A percentile compares a stretch with the other conserved stretches of the same genome.
These are phyloP conservation scores for Drosophila parthenogenetica DNA, from an alignment of 2,888 invertebrate species.

Conservation along the genomic window DNA sequence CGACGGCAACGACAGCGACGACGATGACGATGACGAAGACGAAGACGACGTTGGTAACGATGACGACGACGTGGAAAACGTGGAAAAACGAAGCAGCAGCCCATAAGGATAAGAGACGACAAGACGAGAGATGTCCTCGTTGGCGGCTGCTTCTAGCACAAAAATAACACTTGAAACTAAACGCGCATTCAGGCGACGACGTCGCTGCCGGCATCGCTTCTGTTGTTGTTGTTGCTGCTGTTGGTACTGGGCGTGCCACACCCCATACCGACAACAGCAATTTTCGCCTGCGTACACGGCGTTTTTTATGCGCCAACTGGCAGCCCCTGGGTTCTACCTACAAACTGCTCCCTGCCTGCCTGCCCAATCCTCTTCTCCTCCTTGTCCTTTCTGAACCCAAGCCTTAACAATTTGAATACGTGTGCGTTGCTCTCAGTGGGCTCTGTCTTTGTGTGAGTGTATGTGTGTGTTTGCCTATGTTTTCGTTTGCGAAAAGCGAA, in stretches of 20 bases:
- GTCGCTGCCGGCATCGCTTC: conserved; percentile 41
- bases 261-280: conserved; percentile 55
- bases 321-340: conserved; percentile 50
- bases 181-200: conserved; percentile 74
- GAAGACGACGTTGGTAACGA: conserved; percentile 41
- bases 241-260: conserved; percentile 52
- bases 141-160: conserved; percentile 73
- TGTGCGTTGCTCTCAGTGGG: conserved; percentile 46
- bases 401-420: conserved; percentile 68
- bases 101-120: conserved; percentile 47
- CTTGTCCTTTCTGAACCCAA: conserved; percentile 19
- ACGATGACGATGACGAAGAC: conserved; percentile 36
- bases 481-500: conserved; percentile 77
- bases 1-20: conserved; percentile 28
- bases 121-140: conserved; percentile 57
- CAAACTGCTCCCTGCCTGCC: conserved; percentile 17
- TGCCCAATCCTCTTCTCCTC: not conserved
- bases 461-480: conserved; percentile 66
- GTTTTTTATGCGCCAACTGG: conserved; percentile 64
- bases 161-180: conserved; percentile 81
- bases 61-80: conserved; percentile 21
- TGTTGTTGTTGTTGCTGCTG: conserved; percentile 31
- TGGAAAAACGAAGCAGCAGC: conserved; percentile 43
- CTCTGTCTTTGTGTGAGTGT: conserved; percentile 24
- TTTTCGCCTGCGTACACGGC: conserved; percentile 78